Conservation (phyloP, 1,140 invertebrate genomes). For the Teleogryllus occipitalis region DNA sequence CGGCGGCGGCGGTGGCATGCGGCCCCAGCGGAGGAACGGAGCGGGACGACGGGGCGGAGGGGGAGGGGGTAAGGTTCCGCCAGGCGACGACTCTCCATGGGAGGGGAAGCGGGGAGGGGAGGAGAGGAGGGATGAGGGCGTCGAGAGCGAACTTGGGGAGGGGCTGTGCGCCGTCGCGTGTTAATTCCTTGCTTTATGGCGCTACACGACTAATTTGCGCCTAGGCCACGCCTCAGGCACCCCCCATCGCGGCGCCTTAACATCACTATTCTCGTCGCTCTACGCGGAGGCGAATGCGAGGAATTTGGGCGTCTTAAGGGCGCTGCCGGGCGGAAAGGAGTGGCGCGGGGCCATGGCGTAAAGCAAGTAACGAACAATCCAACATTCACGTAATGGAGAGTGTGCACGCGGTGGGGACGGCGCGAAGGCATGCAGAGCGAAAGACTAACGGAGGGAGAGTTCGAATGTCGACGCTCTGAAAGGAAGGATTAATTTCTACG, state of each 20-base stretch:
- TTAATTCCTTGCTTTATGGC: slow-evolving; percentile 1
- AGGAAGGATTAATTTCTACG: too few relatives aligned
- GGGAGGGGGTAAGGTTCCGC: neutral
- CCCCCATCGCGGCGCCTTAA: neutral
- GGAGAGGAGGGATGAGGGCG: neutral
- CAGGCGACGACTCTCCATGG: too few relatives aligned
- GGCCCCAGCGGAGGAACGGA: neutral
- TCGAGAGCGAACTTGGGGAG: too few relatives aligned
- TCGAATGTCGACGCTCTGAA: too few relatives aligned
- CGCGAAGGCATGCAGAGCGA: too few relatives aligned
- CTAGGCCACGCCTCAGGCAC: neutral
- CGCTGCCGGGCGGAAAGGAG: neutral
- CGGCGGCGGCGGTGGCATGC: too few relatives aligned
- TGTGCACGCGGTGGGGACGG: neutral
- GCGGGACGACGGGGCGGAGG: too few relatives aligned
- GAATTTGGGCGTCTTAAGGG: neutral
- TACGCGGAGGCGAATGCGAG: neutral
- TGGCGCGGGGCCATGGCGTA: neutral
- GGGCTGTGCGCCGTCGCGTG: neutral
- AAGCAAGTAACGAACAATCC: neutral
- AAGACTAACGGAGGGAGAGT: too few relatives aligned
- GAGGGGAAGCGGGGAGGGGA: neutral
- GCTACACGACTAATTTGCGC: slow-evolving; percentile 3
- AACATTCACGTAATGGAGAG: neutral
- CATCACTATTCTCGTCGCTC: neutral